These are phyloP conservation scores for Argopecten irradians DNA, from an alignment of 1,140 invertebrate genomes.

Conservation along the genomic window DNA sequence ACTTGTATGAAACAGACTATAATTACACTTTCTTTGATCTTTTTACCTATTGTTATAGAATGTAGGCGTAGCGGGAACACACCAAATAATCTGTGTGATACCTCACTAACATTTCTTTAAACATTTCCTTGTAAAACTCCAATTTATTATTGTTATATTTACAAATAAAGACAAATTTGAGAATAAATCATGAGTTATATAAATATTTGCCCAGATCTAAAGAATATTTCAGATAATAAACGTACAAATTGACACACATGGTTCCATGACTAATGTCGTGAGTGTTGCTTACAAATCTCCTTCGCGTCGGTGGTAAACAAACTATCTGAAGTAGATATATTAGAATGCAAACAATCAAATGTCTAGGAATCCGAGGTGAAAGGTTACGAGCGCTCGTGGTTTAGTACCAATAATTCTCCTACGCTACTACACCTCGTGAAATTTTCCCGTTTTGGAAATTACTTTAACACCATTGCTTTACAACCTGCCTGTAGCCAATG, in stretches of 20 bases:
- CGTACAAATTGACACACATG: background rate
- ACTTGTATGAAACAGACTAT: too few species aligned
- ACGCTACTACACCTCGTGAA: background rate
- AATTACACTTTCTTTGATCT: too few species aligned
- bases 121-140: too few species aligned
- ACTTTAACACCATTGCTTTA: background rate
- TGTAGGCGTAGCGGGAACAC: too few species aligned
- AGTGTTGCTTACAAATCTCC: background rate
- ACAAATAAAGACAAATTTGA: too few species aligned
- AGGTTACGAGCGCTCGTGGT: background rate
- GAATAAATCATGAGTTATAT: background rate
- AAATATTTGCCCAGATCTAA: background rate
- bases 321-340: background rate
- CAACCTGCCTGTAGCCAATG: background rate
- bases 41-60: too few species aligned
- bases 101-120: too few species aligned
- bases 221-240: background rate
- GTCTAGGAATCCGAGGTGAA: background rate
- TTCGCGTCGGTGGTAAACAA: background rate
- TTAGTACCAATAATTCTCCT: background rate
- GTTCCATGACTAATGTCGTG: background rate
- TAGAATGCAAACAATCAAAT: background rate
- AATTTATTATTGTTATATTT: too few species aligned
- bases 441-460: slow-evolving; percentile 4
- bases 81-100: too few species aligned